Conservation (phyloP, 2,888 invertebrate species). For the Drosophila nr. medialis region DNA sequence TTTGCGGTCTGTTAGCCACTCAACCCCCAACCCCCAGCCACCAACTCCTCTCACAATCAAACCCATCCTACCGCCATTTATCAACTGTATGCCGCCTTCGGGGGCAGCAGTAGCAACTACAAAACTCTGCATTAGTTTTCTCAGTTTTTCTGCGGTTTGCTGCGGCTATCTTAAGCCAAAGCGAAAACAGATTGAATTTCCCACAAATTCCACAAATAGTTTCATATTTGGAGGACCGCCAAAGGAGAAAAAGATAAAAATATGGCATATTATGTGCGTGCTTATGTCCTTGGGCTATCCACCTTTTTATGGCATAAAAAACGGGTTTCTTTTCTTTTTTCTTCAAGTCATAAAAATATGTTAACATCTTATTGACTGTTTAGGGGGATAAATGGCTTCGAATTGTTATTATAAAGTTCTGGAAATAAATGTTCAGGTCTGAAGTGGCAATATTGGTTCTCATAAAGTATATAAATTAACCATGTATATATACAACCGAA, state of each 20-base stretch:
- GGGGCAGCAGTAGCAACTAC: slow-evolving; percentile 7
- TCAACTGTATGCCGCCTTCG: slow-evolving; percentile 47
- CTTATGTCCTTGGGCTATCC: neutral
- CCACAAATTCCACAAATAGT: slow-evolving; percentile 37
- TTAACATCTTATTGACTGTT: neutral
- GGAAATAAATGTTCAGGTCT: neutral
- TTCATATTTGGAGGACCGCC: slow-evolving; percentile 6
- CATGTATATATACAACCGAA: neutral
- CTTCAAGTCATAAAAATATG: neutral
- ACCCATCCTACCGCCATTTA: slow-evolving; percentile 46
- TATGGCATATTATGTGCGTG: neutral
- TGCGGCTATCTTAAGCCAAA: slow-evolving; percentile 42
- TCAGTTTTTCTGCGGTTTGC: slow-evolving; percentile 50
- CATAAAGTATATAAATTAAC: neutral
- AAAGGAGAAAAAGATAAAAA: neutral
- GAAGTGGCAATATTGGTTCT: neutral
- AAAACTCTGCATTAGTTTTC: slow-evolving; percentile 42
- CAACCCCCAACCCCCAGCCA: slow-evolving; percentile 1
- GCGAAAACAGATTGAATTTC: slow-evolving; percentile 45
- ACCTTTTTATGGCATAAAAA: neutral
- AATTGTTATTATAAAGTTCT: neutral
- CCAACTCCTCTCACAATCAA: neutral
- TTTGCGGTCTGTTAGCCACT: slow-evolving; percentile 77
- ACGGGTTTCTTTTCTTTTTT: neutral
- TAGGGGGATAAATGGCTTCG: neutral